These are phyloP conservation scores for Halocynthia aurantium DNA, from an alignment of 23 tunicate species.

Conservation along the genomic window DNA sequence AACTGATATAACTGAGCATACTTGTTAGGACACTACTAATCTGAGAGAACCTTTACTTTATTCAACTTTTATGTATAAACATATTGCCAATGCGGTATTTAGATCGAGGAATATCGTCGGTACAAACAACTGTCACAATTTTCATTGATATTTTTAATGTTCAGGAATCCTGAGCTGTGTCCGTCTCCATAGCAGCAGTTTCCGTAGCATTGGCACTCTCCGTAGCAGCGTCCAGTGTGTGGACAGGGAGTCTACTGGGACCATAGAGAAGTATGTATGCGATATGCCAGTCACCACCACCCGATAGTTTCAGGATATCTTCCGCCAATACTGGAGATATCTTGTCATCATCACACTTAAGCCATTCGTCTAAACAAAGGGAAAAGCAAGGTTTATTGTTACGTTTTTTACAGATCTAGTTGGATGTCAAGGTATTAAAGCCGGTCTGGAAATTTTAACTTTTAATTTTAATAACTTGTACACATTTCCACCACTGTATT, in stretches of 20 bases:
- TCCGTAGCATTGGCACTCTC: constrained; percentile 7
- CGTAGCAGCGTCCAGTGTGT: constrained; percentile 8
- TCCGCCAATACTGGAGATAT: constrained; percentile 74
- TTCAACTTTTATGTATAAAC: too few relatives aligned
- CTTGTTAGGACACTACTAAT: too few relatives aligned
- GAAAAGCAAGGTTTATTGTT: background rate
- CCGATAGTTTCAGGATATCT: constrained; percentile 83
- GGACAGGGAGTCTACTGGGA: constrained; percentile 47
- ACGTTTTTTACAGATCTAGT: background rate
- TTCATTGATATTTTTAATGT: too few relatives aligned
- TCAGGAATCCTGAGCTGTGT: background rate
- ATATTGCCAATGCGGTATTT: too few relatives aligned
- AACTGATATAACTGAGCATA: too few relatives aligned
- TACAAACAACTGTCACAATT: too few relatives aligned
- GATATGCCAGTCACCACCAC: constrained; percentile 99
- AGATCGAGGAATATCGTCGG: too few relatives aligned
- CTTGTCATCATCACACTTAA: constrained; percentile 92
- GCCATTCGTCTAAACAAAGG: constrained; percentile 65
- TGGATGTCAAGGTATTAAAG: too few relatives aligned
- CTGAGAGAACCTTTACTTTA: too few relatives aligned
- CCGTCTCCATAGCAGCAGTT: constrained; percentile 73
- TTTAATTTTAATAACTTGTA: too few relatives aligned
- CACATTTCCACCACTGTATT: background rate
- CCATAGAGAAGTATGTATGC: constrained; percentile 87
- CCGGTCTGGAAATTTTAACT: too few relatives aligned